Evolutionary conservation across 2,113 vertebrate genomes (phyloP).

Genomic region (Saimiri boliviensis): DNA sequence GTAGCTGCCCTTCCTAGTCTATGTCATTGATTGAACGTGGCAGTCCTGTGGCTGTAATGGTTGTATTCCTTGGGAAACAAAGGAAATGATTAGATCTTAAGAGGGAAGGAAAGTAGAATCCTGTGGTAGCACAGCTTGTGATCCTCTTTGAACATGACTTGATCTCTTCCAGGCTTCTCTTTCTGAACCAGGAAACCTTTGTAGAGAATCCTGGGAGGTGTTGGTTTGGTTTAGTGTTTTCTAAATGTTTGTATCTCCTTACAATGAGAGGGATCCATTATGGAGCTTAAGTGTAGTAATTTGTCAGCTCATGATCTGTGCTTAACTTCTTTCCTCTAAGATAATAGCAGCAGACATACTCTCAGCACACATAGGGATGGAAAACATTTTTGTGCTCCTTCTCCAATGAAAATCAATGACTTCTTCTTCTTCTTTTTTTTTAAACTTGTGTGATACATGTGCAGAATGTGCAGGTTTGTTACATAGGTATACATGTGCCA

Average conservation of each 20-base stretch:
- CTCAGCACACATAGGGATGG: neutral
- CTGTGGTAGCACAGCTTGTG: constrained; percentile 59
- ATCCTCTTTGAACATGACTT: constrained; percentile 59
- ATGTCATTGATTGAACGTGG: constrained; percentile 42
- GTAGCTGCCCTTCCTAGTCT: constrained; percentile 36
- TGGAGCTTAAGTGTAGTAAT: constrained; percentile 52
- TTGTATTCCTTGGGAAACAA: constrained; percentile 73
- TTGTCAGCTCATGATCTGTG: constrained; percentile 38
- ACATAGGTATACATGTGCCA: no score
- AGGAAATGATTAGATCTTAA: constrained; percentile 61
- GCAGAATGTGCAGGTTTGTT: no score
- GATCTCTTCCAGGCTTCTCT: constrained; percentile 48
- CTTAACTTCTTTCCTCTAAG: constrained; percentile 3
- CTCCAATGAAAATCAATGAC: neutral
- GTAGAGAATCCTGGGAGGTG: constrained; percentile 53
- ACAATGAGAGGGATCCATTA: constrained; percentile 27
- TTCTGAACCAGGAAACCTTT: constrained; percentile 29
- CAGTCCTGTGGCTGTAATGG: constrained; percentile 45
- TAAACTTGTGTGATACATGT: no score
- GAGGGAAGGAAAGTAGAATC: constrained; percentile 41
- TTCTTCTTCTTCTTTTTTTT: neutral
- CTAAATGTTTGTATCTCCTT: constrained; percentile 46
- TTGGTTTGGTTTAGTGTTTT: constrained; percentile 25
- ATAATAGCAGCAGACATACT: neutral
- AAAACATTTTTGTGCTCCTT: neutral